Conservation (phyloP, 2,113 vertebrate species). For the Fulmarus glacialis region DNA sequence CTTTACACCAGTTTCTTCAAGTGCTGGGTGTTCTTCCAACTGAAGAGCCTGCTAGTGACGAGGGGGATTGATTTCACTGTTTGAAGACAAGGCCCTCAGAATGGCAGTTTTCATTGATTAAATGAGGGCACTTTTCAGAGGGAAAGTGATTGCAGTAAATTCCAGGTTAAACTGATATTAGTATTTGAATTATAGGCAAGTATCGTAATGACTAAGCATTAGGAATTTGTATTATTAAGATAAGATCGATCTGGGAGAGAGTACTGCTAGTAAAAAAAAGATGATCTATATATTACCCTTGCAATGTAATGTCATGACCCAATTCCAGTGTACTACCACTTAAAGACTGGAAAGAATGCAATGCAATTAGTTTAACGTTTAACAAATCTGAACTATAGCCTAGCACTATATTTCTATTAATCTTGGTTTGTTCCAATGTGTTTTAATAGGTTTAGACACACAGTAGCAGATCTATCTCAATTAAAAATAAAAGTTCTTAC, state of each 20-base stretch:
- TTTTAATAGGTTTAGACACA: neutral
- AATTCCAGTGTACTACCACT: neutral
- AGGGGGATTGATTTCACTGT: conserved; percentile 14
- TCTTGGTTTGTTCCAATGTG: neutral
- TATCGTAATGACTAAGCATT: neutral
- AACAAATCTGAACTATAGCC: neutral
- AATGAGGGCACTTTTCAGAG: conserved; percentile 16
- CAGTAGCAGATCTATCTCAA: neutral
- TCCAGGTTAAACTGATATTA: neutral
- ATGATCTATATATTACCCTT: neutral
- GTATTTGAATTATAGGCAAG: conserved; percentile 11
- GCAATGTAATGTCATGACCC: neutral
- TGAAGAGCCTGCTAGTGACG: neutral
- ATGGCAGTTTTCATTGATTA: neutral
- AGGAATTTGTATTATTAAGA: neutral
- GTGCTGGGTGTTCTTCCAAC: conserved; percentile 3
- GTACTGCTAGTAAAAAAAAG: neutral
- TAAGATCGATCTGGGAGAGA: neutral
- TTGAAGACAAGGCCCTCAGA: neutral
- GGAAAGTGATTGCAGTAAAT: neutral
- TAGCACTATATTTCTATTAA: neutral
- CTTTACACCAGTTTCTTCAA: conserved; percentile 1
- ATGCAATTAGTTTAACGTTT: conserved; percentile 5
- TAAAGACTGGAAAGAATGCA: conserved; percentile 1
- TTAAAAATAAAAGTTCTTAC: conserved; percentile 62